These are phyloP conservation scores for Montipora capitata DNA, from an alignment of 92 coral and sea anemone species.

Conservation along the genomic window DNA sequence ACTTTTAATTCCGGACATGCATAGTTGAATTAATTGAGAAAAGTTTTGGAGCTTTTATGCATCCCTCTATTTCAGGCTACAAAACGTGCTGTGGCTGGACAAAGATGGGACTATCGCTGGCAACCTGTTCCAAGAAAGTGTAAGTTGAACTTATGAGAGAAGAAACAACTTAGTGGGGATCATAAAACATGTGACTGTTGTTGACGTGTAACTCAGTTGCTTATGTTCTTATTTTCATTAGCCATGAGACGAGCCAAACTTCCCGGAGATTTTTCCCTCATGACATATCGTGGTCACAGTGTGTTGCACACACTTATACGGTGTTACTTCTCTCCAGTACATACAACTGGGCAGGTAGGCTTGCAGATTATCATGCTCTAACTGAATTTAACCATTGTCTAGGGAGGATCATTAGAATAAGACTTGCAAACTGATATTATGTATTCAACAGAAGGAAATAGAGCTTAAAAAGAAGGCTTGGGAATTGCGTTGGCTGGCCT, in stretches of 20 bases:
- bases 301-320: slow-evolving; percentile 89
- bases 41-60: not conserved
- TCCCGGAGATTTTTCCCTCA: slow-evolving; percentile 89
- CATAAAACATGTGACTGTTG: too few relatives aligned
- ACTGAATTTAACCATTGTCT: too few relatives aligned
- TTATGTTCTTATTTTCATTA: not conserved
- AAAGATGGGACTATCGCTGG: slow-evolving; percentile 98
- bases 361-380: not conserved
- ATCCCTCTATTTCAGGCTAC: slow-evolving; percentile 71
- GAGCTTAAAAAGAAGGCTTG: too few relatives aligned
- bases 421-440: too few relatives aligned
- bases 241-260: slow-evolving; percentile 79
- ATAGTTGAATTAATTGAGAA: not conserved
- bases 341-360: slow-evolving; percentile 98
- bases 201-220: too few relatives aligned
- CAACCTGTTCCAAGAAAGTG: slow-evolving; percentile 91
- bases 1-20: too few relatives aligned
- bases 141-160: slow-evolving; percentile 15
- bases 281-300: slow-evolving; percentile 98
- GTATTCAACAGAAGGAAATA: too few relatives aligned
- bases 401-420: too few relatives aligned
- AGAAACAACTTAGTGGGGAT: too few relatives aligned
- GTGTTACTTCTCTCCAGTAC: slow-evolving; percentile 91
- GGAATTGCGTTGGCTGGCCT: too few relatives aligned
- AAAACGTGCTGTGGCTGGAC: slow-evolving; percentile 79